Percentiles rank a stretch among this genome's conserved stretches.
Evolutionary conservation across 1,140 invertebrate genomes (phyloP).

Genomic region (Dinoponera quadriceps): DNA sequence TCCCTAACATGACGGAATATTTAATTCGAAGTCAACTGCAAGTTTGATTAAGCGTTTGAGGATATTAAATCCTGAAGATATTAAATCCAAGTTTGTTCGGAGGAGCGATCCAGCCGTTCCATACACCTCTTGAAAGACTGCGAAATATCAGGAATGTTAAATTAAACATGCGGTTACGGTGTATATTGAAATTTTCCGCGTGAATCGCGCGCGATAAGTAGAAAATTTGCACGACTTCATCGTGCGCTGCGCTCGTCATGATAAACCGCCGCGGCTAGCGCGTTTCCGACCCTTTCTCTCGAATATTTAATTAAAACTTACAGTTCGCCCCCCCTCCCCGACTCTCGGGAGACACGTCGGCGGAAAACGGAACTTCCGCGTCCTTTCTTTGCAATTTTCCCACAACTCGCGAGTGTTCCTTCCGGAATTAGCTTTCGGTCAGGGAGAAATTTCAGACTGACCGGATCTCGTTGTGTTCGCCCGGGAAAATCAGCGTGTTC

Average conservation of each 20-base stretch:
- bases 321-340: not conserved
- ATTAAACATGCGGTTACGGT: not conserved
- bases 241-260: not conserved
- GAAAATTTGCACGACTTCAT: not conserved
- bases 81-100: constrained; percentile 23
- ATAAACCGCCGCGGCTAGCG: not conserved
- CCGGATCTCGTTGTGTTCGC: not conserved
- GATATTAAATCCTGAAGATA: no score
- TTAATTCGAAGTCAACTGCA: constrained; percentile 27
- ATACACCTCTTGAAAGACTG: constrained; percentile 16
- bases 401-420: not conserved
- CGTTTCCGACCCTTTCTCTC: not conserved
- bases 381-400: not conserved
- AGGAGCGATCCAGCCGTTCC: not conserved
- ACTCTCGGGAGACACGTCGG: not conserved
- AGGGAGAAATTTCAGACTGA: not conserved
- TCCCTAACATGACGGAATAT: not conserved
- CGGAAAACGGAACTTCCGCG: not conserved
- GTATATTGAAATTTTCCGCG: constrained; percentile 27
- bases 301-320: constrained; percentile 16
- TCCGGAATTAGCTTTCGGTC: not conserved
- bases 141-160: constrained; percentile 30
- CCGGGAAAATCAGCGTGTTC: not conserved
- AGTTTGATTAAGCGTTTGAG: constrained; percentile 15
- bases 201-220: not conserved